Percentiles rank a stretch among this genome's conserved stretches.
phyloP scores from a whole-genome alignment of 2,888 invertebrate species.

The Cheilosia scutellata region DNA sequence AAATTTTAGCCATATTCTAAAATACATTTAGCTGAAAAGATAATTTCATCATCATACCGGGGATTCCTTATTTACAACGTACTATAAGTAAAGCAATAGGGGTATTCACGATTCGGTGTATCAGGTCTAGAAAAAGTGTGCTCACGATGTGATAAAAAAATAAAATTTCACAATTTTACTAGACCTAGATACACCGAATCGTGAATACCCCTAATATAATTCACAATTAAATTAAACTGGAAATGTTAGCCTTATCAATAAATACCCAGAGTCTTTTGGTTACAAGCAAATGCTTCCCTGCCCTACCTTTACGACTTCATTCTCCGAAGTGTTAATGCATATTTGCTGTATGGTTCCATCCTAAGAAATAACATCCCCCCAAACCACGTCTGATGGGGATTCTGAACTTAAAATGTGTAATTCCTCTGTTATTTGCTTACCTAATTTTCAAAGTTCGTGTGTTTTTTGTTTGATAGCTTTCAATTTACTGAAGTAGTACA shows the following conservation, averaged over 20 bases:
- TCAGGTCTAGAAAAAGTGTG: no score
- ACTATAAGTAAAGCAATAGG: no score
- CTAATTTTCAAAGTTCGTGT: conserved; percentile 42
- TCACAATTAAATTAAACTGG: not conserved
- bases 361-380: not conserved
- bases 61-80: no score
- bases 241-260: not conserved
- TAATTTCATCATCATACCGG: no score
- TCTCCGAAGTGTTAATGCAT: conserved; percentile 4
- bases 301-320: not conserved
- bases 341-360: not conserved
- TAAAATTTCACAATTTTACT: no score
- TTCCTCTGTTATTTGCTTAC: conserved; percentile 17
- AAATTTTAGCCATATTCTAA: no score
- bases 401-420: not conserved
- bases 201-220: no score
- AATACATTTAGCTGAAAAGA: no score
- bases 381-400: not conserved
- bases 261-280: conserved; percentile 5
- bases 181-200: no score
- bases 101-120: no score
- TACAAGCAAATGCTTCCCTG: not conserved
- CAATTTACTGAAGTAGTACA: conserved; percentile 42
- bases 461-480: conserved; percentile 42
- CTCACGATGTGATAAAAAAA: no score